Conservation (phyloP, 2,797 vertebrate species). For the Leptodactylus fallax region DNA sequence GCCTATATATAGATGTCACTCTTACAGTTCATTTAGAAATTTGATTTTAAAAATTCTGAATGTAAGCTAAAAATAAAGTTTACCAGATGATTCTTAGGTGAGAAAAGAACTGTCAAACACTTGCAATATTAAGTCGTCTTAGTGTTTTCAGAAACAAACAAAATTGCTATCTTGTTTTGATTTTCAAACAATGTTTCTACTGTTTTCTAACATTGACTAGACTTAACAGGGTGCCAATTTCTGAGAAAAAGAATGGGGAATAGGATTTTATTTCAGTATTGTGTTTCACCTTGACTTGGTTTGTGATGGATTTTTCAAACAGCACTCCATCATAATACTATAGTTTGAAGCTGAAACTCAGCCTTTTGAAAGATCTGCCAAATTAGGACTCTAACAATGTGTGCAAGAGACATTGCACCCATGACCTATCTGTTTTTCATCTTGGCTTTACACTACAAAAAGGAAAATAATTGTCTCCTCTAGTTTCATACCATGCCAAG, state of each 20-base stretch:
- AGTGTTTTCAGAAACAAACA: constrained; percentile 57
- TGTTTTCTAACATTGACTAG: constrained; percentile 62
- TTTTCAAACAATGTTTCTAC: constrained; percentile 61
- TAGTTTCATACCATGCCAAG: constrained; percentile 59
- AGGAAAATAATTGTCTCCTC: constrained; percentile 64
- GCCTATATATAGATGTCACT: background rate
- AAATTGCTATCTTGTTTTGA: constrained; percentile 60
- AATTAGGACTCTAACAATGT: constrained; percentile 64
- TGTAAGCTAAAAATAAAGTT: constrained; percentile 7
- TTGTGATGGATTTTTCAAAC: constrained; percentile 65
- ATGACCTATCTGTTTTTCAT: constrained; percentile 65
- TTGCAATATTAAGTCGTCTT: constrained; percentile 57
- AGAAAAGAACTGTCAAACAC: constrained; percentile 44
- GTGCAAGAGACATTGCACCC: constrained; percentile 57
- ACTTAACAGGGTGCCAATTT: constrained; percentile 64
- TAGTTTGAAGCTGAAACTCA: constrained; percentile 62
- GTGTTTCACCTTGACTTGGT: constrained; percentile 63
- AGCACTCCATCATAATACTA: constrained; percentile 64
- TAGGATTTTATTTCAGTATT: constrained; percentile 63
- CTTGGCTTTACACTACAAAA: constrained; percentile 63
- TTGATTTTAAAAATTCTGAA: background rate
- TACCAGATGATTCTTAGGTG: constrained; percentile 32
- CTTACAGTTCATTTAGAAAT: background rate
- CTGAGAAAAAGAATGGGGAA: constrained; percentile 59
- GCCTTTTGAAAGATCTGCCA: constrained; percentile 63